Percentiles rank a stretch among this genome's conserved stretches.
Evolutionary conservation across 2,888 invertebrate species (phyloP).

Genomic region (Atethmia centrago): DNA sequence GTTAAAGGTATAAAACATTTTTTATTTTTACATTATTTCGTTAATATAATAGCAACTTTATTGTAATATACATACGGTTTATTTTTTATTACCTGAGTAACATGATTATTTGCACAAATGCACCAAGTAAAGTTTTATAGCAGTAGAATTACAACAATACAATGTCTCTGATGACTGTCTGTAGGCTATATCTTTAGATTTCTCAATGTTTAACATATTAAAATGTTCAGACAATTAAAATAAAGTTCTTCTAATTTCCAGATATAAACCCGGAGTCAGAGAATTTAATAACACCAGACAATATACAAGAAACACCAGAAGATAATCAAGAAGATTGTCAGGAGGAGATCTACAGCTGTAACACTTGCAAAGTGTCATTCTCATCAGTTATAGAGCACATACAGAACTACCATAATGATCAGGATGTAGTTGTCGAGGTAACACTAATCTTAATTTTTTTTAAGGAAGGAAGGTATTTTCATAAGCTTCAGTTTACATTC

Average conservation of each 20-base stretch:
- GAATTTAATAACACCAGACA: slow-evolving; percentile 67
- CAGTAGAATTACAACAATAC: neutral
- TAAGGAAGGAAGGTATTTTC: no score
- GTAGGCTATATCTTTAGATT: neutral
- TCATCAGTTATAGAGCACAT: slow-evolving; percentile 92
- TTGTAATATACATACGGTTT: fast-evolving
- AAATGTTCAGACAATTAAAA: neutral
- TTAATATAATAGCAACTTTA: neutral
- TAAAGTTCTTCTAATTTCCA: slow-evolving; percentile 59
- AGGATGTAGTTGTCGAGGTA: slow-evolving; percentile 93
- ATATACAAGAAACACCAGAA: slow-evolving; percentile 71
- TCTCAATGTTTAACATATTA: neutral
- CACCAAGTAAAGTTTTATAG: neutral
- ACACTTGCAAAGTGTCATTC: slow-evolving; percentile 92
- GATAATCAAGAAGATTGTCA: slow-evolving; percentile 73
- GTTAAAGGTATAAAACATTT: slow-evolving; percentile 72
- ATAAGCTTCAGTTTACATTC: slow-evolving; percentile 24
- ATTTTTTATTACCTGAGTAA: neutral
- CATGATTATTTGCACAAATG: no score
- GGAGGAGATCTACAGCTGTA: slow-evolving; percentile 91
- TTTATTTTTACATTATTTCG: neutral
- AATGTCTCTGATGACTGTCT: neutral
- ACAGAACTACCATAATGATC: slow-evolving; percentile 92
- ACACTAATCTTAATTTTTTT: slow-evolving; percentile 10
- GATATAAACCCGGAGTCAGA: slow-evolving; percentile 74